phyloP scores from a whole-genome alignment of 2,797 vertebrate species.

The Artibeus jamaicensis region DNA sequence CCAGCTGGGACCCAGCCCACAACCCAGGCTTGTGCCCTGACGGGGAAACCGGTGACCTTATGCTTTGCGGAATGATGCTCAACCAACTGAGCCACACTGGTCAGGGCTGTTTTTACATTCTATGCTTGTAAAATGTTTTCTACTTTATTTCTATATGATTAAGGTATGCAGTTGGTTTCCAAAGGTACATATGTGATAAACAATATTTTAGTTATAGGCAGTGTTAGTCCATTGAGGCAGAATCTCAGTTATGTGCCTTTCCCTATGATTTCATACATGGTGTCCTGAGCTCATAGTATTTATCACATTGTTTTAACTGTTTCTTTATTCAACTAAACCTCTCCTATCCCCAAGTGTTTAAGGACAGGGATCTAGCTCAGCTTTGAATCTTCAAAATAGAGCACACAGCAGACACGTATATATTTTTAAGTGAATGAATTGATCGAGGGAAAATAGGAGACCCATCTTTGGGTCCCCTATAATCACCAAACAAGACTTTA shows the following conservation, averaged over 20 bases:
- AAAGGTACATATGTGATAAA: neutral
- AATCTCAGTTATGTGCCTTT: neutral
- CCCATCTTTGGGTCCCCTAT: neutral
- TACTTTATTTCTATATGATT: neutral
- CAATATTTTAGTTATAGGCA: neutral
- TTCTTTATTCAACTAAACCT: neutral
- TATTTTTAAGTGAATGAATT: neutral
- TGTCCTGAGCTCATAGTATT: neutral
- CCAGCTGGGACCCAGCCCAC: neutral
- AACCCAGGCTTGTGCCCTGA: neutral
- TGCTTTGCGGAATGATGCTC: neutral
- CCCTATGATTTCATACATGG: neutral
- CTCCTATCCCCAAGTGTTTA: neutral
- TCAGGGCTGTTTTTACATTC: neutral
- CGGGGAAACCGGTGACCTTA: neutral
- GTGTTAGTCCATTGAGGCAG: neutral
- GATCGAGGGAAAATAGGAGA: neutral
- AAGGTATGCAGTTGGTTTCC: neutral
- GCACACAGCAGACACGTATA: neutral
- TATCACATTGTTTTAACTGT: constrained; percentile 3
- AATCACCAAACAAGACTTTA: neutral
- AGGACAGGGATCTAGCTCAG: neutral
- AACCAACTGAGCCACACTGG: neutral
- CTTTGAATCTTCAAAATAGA: constrained; percentile 2
- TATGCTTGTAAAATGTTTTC: constrained; percentile 22